Conservation (phyloP, 2,888 invertebrate genomes). For the Drosophila barbarae region DNA sequence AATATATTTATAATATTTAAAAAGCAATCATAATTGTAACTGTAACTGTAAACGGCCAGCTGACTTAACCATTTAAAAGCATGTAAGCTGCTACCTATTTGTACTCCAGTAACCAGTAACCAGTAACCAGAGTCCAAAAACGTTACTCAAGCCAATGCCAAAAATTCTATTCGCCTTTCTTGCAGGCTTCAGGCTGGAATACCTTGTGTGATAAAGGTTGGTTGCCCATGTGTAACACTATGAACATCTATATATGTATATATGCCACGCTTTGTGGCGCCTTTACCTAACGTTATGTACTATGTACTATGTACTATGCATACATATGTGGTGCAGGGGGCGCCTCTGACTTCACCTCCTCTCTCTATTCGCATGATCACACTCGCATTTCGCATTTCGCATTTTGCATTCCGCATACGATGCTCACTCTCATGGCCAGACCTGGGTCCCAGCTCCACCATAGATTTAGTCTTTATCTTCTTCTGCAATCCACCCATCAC, state of each 20-base stretch:
- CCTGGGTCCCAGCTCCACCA: slow-evolving; percentile 12
- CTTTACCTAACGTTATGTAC: slow-evolving; percentile 7
- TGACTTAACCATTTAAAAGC: slow-evolving; percentile 46
- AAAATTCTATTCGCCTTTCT: slow-evolving; percentile 70
- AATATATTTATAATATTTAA: slow-evolving; percentile 6
- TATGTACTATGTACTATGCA: neutral
- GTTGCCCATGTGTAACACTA: slow-evolving; percentile 59
- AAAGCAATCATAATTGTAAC: slow-evolving; percentile 13
- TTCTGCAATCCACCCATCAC: neutral
- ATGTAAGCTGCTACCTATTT: slow-evolving; percentile 52
- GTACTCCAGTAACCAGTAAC: slow-evolving; percentile 43
- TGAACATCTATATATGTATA: slow-evolving; percentile 16
- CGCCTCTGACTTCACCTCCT: slow-evolving; percentile 12
- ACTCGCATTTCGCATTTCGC: neutral
- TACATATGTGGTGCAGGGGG: slow-evolving; percentile 8
- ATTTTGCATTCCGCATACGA: neutral
- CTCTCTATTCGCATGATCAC: slow-evolving; percentile 3
- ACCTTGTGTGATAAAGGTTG: slow-evolving; percentile 79
- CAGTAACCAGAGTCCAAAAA: slow-evolving; percentile 29
- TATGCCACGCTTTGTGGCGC: slow-evolving; percentile 3
- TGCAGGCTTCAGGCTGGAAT: slow-evolving; percentile 78
- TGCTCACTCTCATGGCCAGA: slow-evolving; percentile 10
- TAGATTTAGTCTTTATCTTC: slow-evolving; percentile 4
- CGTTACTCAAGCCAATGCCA: slow-evolving; percentile 63
- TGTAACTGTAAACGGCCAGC: slow-evolving; percentile 35